Evolutionary conservation across 2,888 invertebrate species (phyloP), one percentile per base, ranked within the genome.

Genomic region (Luperina nickerlii): DNA sequence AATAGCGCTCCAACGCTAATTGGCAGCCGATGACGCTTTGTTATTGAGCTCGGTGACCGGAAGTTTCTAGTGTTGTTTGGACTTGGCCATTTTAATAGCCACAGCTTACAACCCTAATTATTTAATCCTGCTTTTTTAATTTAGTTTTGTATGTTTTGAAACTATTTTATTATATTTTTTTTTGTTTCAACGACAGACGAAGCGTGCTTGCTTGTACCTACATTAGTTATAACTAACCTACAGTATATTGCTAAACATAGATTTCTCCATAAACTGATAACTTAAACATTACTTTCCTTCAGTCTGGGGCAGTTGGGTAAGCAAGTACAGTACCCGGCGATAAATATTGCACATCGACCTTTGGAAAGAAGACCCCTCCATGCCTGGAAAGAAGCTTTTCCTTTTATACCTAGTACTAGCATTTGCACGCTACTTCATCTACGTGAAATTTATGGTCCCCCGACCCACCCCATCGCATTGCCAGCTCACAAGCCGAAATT

Each of bases 21-120:
- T 91, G 91, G 91, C 88, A 87, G 84, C 82, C 91, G 88, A 89
- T 86, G 87, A 82, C 69, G 83, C 88, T 90, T 91, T 91, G 90
- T 90, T 90, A 86, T 79, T 78, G 82, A 69, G 77, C 73, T 70
- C 87, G 87, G 90, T 90, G 90, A 90, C 90, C 90, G 85, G 90
- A 89, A 90, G 78, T 90, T 89, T 90, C 82, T 89, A 90, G 90
- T 90, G 90, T 82, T 90, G 86, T 88, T 89, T 86, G 85, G 78
- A 87, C 85, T 90, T 84, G 66, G 82, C 81, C 85, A 80, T 89
- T 90, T 84, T 82, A 83, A 88, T 82, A 75, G 80, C 73, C 79
- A 69, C 20, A 75, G 71, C 80, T 72, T 68, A 81, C 82, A 82
- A 81, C 75, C 79, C 83, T 88, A 84, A 87, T 88, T 84, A 87